A percentile compares a stretch with the other conserved stretches of the same genome.
phyloP scores from a whole-genome alignment of 2,888 invertebrate genomes.

The Heliconius erato region DNA sequence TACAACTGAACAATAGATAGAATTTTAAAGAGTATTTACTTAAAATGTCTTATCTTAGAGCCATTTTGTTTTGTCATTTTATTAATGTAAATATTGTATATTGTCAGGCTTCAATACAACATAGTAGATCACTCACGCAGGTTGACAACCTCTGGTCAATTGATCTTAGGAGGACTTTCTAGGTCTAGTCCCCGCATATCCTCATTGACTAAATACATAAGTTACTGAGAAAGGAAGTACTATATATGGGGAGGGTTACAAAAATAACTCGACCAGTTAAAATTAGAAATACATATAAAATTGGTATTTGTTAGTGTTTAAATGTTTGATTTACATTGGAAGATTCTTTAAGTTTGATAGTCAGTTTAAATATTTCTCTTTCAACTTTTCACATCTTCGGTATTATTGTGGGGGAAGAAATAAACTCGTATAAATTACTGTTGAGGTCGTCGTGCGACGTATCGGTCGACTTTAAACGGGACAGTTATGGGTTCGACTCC shows the following conservation, averaged over 20 bases:
- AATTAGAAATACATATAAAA: background rate
- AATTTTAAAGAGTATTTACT: background rate
- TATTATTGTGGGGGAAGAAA: no score
- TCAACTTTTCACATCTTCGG: no score
- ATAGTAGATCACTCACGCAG: background rate
- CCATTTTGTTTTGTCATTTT: background rate
- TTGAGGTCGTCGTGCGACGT: no score
- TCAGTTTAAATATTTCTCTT: no score
- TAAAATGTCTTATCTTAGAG: background rate
- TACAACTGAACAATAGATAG: no score
- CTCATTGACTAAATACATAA: slow-evolving; percentile 31
- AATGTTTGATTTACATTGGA: no score
- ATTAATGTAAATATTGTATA: background rate
- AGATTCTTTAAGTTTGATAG: no score
- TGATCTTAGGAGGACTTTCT: slow-evolving; percentile 30
- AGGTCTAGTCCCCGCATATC: slow-evolving; percentile 37
- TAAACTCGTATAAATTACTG: no score
- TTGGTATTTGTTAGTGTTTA: background rate
- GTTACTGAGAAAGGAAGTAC: slow-evolving; percentile 21
- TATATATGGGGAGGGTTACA: background rate
- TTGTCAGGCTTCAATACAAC: background rate
- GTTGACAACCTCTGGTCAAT: slow-evolving; percentile 31
- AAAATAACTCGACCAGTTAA: background rate
- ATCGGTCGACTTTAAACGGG: no score
- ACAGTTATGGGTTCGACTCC: no score